phyloP scores from a whole-genome alignment of 2,113 vertebrate genomes.

The Aramus guarauna region DNA sequence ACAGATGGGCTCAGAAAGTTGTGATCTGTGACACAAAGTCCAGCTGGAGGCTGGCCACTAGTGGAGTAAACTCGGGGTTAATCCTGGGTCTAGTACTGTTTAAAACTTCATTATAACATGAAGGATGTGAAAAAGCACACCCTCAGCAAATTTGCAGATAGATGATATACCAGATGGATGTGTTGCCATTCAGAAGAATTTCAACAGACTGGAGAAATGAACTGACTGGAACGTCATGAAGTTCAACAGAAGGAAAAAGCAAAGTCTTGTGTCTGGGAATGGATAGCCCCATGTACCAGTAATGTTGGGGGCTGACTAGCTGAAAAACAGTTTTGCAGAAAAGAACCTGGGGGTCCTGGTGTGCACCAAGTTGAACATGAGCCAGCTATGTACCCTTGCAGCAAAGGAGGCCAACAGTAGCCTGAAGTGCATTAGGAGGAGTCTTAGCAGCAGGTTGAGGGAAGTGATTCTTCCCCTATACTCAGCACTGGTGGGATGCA shows the following conservation, averaged over 20 bases:
- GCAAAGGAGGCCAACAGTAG: neutral
- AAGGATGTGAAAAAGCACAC: neutral
- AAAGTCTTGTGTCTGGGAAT: neutral
- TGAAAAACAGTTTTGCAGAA: neutral
- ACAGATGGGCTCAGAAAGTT: neutral
- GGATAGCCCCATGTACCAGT: neutral
- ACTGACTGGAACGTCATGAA: neutral
- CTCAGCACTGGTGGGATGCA: neutral
- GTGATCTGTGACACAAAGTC: neutral
- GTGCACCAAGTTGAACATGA: neutral
- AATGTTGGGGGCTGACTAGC: fast-evolving
- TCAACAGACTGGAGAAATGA: neutral
- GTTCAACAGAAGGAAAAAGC: neutral
- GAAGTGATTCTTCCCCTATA: neutral
- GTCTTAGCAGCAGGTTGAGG: fast-evolving
- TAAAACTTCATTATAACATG: neutral
- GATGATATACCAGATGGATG: neutral
- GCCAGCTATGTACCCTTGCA: neutral
- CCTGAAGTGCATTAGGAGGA: neutral
- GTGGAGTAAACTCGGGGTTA: neutral
- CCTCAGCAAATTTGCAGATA: neutral
- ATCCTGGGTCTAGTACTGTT: neutral
- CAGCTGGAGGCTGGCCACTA: neutral
- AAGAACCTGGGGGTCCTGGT: neutral
- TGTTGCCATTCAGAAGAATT: neutral